phyloP scores from a whole-genome alignment of 2,888 invertebrate genomes.

The Tetranychus piercei region DNA sequence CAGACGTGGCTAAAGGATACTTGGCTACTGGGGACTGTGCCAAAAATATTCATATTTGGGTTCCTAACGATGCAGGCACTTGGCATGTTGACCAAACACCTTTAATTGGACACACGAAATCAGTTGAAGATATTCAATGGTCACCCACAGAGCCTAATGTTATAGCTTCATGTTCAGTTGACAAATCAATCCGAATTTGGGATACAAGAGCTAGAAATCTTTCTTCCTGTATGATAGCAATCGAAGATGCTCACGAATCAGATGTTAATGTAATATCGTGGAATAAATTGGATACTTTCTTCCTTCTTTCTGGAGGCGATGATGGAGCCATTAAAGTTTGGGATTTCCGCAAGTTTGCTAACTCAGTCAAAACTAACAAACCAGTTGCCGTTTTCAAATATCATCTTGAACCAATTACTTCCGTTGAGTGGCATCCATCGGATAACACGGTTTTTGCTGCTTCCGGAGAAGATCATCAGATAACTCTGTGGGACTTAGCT shows the following conservation, averaged over 20 bases:
- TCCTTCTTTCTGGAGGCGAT: slow-evolving; percentile 84
- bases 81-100: slow-evolving; percentile 86
- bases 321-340: slow-evolving; percentile 84
- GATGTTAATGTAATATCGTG: slow-evolving; percentile 96
- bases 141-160: slow-evolving; percentile 77
- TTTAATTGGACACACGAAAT: slow-evolving; percentile 63
- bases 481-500: slow-evolving; percentile 88
- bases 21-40: slow-evolving; percentile 84
- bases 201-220: slow-evolving; percentile 67
- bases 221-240: slow-evolving; percentile 77
- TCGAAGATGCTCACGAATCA: slow-evolving; percentile 61
- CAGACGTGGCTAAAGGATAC: slow-evolving; percentile 51
- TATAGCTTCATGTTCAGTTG: slow-evolving; percentile 39
- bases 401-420: slow-evolving; percentile 77
- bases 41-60: slow-evolving; percentile 59
- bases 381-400: slow-evolving; percentile 87
- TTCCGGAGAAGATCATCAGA: slow-evolving; percentile 80
- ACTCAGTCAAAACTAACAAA: slow-evolving; percentile 33
- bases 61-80: slow-evolving; percentile 50
- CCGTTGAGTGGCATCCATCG: slow-evolving; percentile 86
- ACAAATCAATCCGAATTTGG: slow-evolving; percentile 66
- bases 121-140: slow-evolving; percentile 97
- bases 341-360: slow-evolving; percentile 73
- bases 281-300: slow-evolving; percentile 69
- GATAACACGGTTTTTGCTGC: slow-evolving; percentile 87